Evolutionary conservation across 2,113 vertebrate species (phyloP), one percentile per base, ranked within the genome.

Genomic region (Talpa occidentalis): DNA sequence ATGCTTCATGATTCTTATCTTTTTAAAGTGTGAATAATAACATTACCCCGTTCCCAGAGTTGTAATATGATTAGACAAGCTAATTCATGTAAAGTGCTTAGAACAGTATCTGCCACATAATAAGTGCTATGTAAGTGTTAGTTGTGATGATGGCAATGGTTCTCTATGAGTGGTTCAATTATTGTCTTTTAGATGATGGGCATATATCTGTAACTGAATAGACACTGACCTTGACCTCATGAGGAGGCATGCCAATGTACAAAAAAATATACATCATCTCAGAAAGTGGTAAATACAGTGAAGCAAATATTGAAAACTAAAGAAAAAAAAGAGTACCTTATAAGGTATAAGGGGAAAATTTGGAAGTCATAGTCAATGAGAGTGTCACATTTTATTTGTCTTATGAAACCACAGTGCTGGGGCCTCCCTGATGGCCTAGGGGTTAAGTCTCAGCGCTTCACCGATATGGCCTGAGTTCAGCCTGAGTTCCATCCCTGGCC

Each of bases 21-120:
- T 69, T 69, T 66, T 44, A 62, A 88, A 85, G 49, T 86, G 49
- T 79, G 49, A 93, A 66, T n/a, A 54, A 79, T 76, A 64, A 80
- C 24, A 79, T 40, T 72, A 81, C 21, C 10, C 5, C 73, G 54
- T 89, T 88, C 35, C 30, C 54, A 59, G 16, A 44, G 16, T 87
- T 94, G 21, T 80, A 74, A 64, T 79, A 14, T 87, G 70, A 92
- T 69, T 89, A 79, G 22, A 78, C 17, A 90, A 94, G 47, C 16
- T 70, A 79, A 90, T 90, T 17, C 12, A 73, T 28, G 28, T n/a
- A 62, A 86, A 54, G 35, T 67, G 59, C 90, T 93, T 87, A 95
- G 40, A 69, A 78, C 6, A 72, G 54, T 54, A 86, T 19, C 30
- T 89, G 56, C n/a, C 37, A 92, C 19, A 84, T 49, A 54, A 3